Conservation (phyloP, 2,888 invertebrate genomes). For the Gortyna flavago region DNA sequence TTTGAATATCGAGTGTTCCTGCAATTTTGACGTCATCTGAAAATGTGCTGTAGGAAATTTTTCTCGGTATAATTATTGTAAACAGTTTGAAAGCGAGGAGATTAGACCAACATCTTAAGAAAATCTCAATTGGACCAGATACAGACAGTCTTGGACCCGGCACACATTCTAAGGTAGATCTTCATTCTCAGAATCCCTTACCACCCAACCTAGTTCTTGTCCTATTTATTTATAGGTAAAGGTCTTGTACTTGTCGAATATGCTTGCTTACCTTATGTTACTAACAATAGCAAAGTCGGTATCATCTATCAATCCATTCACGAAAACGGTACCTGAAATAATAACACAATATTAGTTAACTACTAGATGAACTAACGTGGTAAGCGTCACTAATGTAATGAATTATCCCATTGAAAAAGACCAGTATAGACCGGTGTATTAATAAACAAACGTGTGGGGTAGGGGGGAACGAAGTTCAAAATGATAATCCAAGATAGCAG, state of each 20-base stretch:
- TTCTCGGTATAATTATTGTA: not conserved
- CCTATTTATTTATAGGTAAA: not conserved
- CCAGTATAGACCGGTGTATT: not conserved
- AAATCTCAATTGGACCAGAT: not conserved
- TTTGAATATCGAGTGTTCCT: constrained; percentile 23
- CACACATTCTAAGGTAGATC: not conserved
- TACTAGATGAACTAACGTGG: not conserved
- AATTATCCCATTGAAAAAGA: not conserved
- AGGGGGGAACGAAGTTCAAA: too few species aligned
- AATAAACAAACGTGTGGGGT: not conserved
- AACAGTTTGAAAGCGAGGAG: not conserved
- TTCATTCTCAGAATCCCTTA: not conserved
- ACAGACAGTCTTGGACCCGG: not conserved
- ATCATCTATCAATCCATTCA: constrained; percentile 26
- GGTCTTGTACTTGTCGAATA: not conserved
- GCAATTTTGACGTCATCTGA: constrained; percentile 9
- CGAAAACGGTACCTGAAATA: constrained; percentile 17
- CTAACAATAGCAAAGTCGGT: not conserved
- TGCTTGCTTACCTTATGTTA: constrained; percentile 30
- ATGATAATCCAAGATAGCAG: too few species aligned
- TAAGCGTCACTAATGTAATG: not conserved
- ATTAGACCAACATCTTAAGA: not conserved
- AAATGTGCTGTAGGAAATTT: constrained; percentile 16
- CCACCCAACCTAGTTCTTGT: not conserved
- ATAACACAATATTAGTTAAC: not conserved